Evolutionary conservation across 2,797 vertebrate genomes (phyloP), one percentile per base, ranked within the genome.

Genomic region (Eupleurogrammus muticus): DNA sequence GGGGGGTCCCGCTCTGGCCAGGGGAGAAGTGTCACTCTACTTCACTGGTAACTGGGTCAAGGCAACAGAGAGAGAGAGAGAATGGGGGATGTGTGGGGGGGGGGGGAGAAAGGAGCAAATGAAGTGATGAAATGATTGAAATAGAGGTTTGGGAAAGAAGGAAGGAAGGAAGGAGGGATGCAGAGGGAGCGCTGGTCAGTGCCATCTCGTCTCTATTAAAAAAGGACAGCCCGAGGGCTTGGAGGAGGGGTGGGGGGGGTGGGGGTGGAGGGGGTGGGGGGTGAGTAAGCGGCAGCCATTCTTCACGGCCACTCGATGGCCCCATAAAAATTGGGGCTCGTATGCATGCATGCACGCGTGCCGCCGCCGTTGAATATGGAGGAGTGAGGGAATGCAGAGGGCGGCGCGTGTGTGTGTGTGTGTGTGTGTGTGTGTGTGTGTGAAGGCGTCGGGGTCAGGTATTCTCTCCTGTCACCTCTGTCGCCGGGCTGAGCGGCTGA

Each of bases 31-130:
- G 89, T 94, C 93, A 91, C 86, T 93, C 90, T 88, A 24, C 94
- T 91, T 90, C 84, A 77, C 83, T 87, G 76, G 83, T 93, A 96
- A 95, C 92, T 96, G 93, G 94, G 95, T 96, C 95, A 96, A 92
- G 87, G 89, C 92, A 85, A 90, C 54, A 35, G 66, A 75, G 79
- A 16, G 38, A 40, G 38, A 47, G 28, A 38, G 36, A n/a, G n/a
- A n/a, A n/a, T n/a, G n/a, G n/a, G n/a, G n/a, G n/a, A n/a, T n/a
- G n/a, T n/a, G n/a, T n/a, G 17, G 66, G 52, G 48, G 47, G 49
- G 28, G 47, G 49, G 28, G 46, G 77, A 88, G 89, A 92, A 91
- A 78, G 71, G 88, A 80, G 87, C 84, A 94, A 92, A 93, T 90
- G 87, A 93, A 90, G 81, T 85, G 85, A 89, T 85, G 83, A 89